phyloP scores from a whole-genome alignment of 2,888 invertebrate genomes.

The Suillia variegata region DNA sequence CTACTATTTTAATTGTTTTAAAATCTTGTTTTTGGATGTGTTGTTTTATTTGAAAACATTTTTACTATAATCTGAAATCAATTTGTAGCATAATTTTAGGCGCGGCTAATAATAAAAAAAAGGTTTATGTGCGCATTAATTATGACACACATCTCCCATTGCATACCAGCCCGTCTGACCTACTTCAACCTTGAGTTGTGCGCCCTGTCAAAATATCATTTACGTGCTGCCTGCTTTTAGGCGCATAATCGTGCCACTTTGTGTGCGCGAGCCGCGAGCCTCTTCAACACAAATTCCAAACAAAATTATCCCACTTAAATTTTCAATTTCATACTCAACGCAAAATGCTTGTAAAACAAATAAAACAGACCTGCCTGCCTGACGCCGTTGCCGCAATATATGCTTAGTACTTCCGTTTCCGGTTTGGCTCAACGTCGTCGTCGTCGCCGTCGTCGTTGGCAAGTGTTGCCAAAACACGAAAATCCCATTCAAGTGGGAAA shows the following conservation, averaged over 20 bases:
- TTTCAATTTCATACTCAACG: slow-evolving; percentile 12
- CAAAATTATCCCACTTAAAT: slow-evolving; percentile 20
- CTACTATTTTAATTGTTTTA: too few relatives aligned
- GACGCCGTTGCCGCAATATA: slow-evolving; percentile 9
- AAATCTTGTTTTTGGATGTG: too few relatives aligned
- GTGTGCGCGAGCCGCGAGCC: background rate
- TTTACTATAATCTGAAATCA: too few relatives aligned
- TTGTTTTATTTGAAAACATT: too few relatives aligned
- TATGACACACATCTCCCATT: too few relatives aligned
- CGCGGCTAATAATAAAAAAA: too few relatives aligned
- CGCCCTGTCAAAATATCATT: slow-evolving; percentile 1
- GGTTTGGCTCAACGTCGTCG: background rate
- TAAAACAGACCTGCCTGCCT: slow-evolving; percentile 13
- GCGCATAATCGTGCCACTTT: background rate
- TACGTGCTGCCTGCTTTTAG: background rate
- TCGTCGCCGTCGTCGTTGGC: slow-evolving; percentile 9
- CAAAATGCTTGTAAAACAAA: slow-evolving; percentile 6
- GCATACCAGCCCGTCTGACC: too few relatives aligned
- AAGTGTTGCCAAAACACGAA: slow-evolving; percentile 39
- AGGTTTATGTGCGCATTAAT: too few relatives aligned
- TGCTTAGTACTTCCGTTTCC: slow-evolving; percentile 27
- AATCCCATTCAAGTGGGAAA: slow-evolving; percentile 55
- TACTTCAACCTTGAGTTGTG: too few relatives aligned
- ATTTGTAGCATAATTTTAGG: too few relatives aligned
- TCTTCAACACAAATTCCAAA: background rate